Conservation (phyloP, 2,888 invertebrate genomes). For the Xanthia togata region DNA sequence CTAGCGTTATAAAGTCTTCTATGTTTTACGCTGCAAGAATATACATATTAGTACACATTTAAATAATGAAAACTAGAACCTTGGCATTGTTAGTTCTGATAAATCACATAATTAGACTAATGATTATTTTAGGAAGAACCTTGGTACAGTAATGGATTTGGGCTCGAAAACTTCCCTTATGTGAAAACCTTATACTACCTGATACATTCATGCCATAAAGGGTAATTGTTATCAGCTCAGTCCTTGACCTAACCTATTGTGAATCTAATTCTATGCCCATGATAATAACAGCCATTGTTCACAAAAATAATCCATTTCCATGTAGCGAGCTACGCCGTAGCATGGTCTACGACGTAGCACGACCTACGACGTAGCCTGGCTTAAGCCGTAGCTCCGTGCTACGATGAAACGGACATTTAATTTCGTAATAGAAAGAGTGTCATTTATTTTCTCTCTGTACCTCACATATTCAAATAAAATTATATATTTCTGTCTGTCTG, state of each 20-base stretch:
- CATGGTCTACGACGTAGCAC: not conserved
- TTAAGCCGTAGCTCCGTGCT: conserved; percentile 3
- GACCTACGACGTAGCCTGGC: not conserved
- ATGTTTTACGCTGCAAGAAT: not conserved
- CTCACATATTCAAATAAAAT: not conserved
- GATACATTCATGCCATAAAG: not conserved
- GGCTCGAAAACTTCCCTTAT: not conserved
- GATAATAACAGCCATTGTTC: not conserved
- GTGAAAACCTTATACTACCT: not conserved
- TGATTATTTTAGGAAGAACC: not conserved
- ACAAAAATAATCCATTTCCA: conserved; percentile 8
- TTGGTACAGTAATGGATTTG: not conserved
- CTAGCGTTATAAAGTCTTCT: no score
- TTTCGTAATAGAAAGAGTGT: not conserved
- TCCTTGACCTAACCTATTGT: conserved; percentile 10
- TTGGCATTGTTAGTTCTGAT: not conserved
- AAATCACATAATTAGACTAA: not conserved
- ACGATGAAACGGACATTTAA: not conserved
- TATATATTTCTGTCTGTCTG: not conserved
- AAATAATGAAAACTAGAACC: not conserved
- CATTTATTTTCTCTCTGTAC: not conserved
- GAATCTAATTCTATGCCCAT: not conserved
- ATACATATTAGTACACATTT: no score
- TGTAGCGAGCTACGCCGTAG: conserved; percentile 9
- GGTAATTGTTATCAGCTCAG: not conserved